Evolutionary conservation across 2,113 vertebrate species (phyloP).

Genomic region (Scomber scombrus): DNA sequence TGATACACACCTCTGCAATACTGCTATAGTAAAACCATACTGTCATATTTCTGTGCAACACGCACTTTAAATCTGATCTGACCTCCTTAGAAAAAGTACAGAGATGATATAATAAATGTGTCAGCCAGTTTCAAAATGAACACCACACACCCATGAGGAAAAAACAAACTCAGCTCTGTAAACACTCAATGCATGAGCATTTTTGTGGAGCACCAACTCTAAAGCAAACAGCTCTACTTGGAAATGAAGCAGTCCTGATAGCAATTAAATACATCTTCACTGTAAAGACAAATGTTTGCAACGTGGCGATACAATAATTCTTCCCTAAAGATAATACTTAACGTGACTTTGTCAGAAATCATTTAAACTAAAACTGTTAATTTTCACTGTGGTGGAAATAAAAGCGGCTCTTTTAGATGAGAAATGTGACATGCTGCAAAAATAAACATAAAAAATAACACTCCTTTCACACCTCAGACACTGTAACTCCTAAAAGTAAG

Average conservation of each 20-base stretch:
- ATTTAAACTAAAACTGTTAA: background rate
- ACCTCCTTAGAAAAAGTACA: background rate
- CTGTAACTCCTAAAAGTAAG: background rate
- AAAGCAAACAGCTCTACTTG: slow-evolving; percentile 9
- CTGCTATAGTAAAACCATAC: background rate
- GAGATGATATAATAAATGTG: background rate
- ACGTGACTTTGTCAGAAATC: background rate
- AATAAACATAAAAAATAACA: too few relatives aligned
- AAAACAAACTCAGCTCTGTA: background rate
- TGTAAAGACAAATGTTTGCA: too few relatives aligned
- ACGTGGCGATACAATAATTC: background rate
- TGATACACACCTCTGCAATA: background rate
- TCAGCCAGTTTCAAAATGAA: background rate
- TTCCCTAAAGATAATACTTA: background rate
- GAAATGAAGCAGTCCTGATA: background rate
- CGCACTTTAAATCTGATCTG: background rate
- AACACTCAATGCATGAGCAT: background rate
- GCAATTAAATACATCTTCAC: background rate
- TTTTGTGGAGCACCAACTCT: background rate
- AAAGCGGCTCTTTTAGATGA: background rate
- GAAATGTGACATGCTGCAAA: background rate
- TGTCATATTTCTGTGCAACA: background rate
- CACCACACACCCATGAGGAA: background rate
- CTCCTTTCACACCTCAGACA: background rate
- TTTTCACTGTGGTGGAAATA: background rate